These are phyloP conservation scores for Coenonympha glycerion DNA, from an alignment of 2,888 invertebrate genomes.

Conservation along the genomic window DNA sequence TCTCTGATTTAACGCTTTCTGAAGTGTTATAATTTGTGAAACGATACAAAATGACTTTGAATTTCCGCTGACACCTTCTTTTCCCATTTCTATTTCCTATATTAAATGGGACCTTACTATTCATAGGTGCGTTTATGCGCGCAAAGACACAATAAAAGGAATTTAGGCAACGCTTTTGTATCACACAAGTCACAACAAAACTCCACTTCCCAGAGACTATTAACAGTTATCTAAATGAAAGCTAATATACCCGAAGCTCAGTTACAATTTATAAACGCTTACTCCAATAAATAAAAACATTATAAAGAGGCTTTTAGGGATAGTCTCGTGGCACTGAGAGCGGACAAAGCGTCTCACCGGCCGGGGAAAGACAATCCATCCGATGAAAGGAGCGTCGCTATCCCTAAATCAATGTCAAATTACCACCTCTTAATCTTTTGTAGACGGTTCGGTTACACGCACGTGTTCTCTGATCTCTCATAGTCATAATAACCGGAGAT, in stretches of 20 bases:
- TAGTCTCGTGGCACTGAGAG: conserved; percentile 37
- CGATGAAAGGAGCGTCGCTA: conserved; percentile 57
- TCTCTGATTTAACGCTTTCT: too few relatives aligned
- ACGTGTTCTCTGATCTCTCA: conserved; percentile 61
- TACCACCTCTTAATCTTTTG: conserved; percentile 74
- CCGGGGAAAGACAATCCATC: conserved; percentile 60
- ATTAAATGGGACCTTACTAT: too few relatives aligned
- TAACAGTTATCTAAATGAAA: conserved; percentile 23
- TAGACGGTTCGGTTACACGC: conserved; percentile 67
- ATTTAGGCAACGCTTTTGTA: background rate
- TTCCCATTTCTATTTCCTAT: too few relatives aligned
- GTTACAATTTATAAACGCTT: conserved; percentile 44
- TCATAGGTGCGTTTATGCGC: too few relatives aligned
- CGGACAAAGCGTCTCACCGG: conserved; percentile 50
- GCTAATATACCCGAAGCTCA: conserved; percentile 22
- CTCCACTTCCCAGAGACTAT: background rate
- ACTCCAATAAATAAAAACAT: conserved; percentile 52
- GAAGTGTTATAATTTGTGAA: too few relatives aligned
- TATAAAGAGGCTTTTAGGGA: conserved; percentile 42
- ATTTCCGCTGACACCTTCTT: too few relatives aligned
- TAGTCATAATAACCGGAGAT: too few relatives aligned
- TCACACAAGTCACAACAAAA: background rate
- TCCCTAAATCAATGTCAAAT: conserved; percentile 74
- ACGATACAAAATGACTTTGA: too few relatives aligned
- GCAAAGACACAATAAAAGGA: too few relatives aligned